Percentiles rank a stretch among this genome's conserved stretches.
Conservation (phyloP, 2,113 vertebrate genomes). For the Uropsilus gracilis region DNA sequence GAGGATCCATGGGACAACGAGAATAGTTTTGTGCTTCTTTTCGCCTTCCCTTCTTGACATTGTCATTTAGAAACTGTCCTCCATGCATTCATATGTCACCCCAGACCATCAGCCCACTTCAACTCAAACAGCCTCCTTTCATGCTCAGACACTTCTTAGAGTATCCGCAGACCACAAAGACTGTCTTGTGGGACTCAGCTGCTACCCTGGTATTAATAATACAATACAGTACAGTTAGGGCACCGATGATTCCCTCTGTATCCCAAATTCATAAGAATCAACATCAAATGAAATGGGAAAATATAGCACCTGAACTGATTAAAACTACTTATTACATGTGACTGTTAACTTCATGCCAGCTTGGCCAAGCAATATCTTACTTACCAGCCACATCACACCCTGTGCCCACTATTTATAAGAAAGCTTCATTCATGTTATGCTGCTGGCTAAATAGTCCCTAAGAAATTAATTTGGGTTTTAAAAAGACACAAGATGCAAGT, state of each 20-base stretch:
- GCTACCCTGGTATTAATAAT: constrained; percentile 86
- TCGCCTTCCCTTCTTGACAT: constrained; percentile 73
- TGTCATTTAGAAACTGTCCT: constrained; percentile 86
- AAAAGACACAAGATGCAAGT: constrained; percentile 54
- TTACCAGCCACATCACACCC: not conserved
- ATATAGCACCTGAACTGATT: constrained; percentile 57
- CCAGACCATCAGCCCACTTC: constrained; percentile 82
- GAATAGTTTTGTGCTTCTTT: constrained; percentile 71
- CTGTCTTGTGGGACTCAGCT: constrained; percentile 81
- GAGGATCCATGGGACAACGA: constrained; percentile 74
- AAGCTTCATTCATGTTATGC: constrained; percentile 31
- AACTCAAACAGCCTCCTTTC: constrained; percentile 85
- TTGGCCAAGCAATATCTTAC: not conserved
- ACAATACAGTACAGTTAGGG: constrained; percentile 80
- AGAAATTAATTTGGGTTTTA: constrained; percentile 71
- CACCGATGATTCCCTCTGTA: constrained; percentile 71
- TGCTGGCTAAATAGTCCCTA: constrained; percentile 61
- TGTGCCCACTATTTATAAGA: not conserved
- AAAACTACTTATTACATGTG: constrained; percentile 13
- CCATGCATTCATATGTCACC: constrained; percentile 85
- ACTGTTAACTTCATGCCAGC: constrained; percentile 50
- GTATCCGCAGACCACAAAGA: constrained; percentile 85
- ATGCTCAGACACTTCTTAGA: constrained; percentile 85
- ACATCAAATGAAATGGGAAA: constrained; percentile 70
- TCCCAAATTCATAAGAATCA: constrained; percentile 78